Percentiles rank a stretch among this genome's conserved stretches.
Conservation (phyloP, 2,888 invertebrate genomes). For the Epiblema foenella region DNA sequence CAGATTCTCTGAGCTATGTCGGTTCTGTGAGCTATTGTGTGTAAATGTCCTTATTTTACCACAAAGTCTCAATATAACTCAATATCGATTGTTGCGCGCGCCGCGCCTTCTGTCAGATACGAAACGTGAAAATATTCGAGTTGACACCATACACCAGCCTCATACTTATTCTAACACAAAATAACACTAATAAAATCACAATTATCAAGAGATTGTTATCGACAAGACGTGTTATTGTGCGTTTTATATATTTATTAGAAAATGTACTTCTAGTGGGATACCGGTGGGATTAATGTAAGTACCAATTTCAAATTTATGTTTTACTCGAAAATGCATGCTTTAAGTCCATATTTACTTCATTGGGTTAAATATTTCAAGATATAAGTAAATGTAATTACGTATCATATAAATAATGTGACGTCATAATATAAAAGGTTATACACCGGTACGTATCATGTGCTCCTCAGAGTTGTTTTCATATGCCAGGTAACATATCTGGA, state of each 20-base stretch:
- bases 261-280: slow-evolving; percentile 15
- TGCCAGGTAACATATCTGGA: not conserved
- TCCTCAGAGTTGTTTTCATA: not conserved
- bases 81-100: slow-evolving; percentile 79
- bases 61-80: slow-evolving; percentile 52
- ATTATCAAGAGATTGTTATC: slow-evolving; percentile 17
- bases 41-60: slow-evolving; percentile 19
- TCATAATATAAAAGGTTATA: slow-evolving; percentile 19
- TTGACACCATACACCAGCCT: slow-evolving; percentile 49
- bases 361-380: not conserved
- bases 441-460: not conserved
- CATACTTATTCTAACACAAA: slow-evolving; percentile 59
- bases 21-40: too few species aligned
- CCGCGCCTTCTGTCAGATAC: slow-evolving; percentile 62
- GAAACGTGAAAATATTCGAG: slow-evolving; percentile 64
- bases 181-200: slow-evolving; percentile 26
- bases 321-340: not conserved
- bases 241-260: not conserved
- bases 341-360: not conserved
- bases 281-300: slow-evolving; percentile 7
- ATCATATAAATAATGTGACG: not conserved
- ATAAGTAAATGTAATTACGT: not conserved
- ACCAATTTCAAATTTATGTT: slow-evolving; percentile 2
- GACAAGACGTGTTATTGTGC: slow-evolving; percentile 30
- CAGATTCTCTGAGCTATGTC: too few species aligned